These are phyloP conservation scores for Tachina fera DNA, from an alignment of 2,888 invertebrate genomes.

Conservation along the genomic window DNA sequence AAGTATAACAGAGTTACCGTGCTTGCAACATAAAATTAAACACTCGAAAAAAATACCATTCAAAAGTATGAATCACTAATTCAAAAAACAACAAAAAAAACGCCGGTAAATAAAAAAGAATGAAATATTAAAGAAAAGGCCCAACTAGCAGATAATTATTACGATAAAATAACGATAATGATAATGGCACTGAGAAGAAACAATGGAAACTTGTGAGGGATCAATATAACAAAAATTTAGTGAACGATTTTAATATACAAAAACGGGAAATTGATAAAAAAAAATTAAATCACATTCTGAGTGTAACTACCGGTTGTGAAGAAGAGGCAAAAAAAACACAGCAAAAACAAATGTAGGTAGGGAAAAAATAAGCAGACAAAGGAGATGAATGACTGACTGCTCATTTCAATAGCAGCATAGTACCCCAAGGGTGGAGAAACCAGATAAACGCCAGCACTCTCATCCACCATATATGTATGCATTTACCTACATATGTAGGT, in stretches of 20 bases:
- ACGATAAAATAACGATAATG: slow-evolving; percentile 49
- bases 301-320: slow-evolving; percentile 26
- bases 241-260: slow-evolving; percentile 25
- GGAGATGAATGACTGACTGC: slow-evolving; percentile 49
- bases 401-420: slow-evolving; percentile 32
- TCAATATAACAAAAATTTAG: slow-evolving; percentile 11
- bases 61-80: slow-evolving; percentile 54
- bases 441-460: slow-evolving; percentile 17
- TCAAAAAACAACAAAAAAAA: slow-evolving; percentile 42
- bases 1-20: slow-evolving; percentile 48
- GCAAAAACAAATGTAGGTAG: slow-evolving; percentile 40
- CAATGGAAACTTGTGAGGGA: slow-evolving; percentile 1
- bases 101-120: slow-evolving; percentile 57
- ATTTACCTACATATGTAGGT: too few species aligned
- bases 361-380: slow-evolving; percentile 39
- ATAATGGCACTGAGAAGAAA: neutral
- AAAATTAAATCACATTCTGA: too few species aligned
- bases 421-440: slow-evolving; percentile 50
- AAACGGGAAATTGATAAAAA: neutral
- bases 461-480: neutral
- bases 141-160: slow-evolving; percentile 5
- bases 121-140: neutral
- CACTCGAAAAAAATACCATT: slow-evolving; percentile 16
- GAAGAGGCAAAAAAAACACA: slow-evolving; percentile 5
- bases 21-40: slow-evolving; percentile 20